Percentiles rank a stretch among this genome's conserved stretches.
Conservation (phyloP, 2,113 vertebrate species). For the Ammodytes marinus region DNA sequence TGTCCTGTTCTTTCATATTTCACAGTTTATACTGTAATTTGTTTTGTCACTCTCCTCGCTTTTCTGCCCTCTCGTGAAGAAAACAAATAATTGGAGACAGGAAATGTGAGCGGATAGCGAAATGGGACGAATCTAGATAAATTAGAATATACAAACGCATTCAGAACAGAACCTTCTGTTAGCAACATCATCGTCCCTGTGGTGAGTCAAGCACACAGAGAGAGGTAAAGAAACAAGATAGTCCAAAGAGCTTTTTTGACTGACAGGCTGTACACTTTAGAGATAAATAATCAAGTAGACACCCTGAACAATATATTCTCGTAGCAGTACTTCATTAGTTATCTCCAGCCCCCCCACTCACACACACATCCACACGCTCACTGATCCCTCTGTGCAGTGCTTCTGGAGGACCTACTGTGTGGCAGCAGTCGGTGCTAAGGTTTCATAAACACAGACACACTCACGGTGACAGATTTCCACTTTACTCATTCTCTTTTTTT, state of each 20-base stretch:
- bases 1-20: neutral
- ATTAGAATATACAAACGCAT: neutral
- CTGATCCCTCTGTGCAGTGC: slow-evolving; percentile 45
- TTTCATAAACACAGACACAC: slow-evolving; percentile 77
- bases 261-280: neutral
- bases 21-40: neutral
- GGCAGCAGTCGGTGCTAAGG: slow-evolving; percentile 66
- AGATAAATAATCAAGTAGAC: slow-evolving; percentile 2
- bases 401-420: slow-evolving; percentile 63
- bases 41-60: neutral
- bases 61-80: neutral
- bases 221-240: neutral
- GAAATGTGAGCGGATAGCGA: neutral
- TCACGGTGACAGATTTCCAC: slow-evolving; percentile 59
- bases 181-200: slow-evolving; percentile 12
- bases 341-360: slow-evolving; percentile 5
- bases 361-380: slow-evolving; percentile 18
- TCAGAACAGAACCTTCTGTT: slow-evolving; percentile 4
- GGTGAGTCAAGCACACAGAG: slow-evolving; percentile 38
- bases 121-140: neutral
- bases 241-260: neutral
- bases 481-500: slow-evolving; percentile 46
- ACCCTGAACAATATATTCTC: slow-evolving; percentile 9
- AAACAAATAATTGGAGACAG: neutral
- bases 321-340: neutral